Evolutionary conservation across 2,888 invertebrate genomes (phyloP), one percentile per base, ranked within the genome.

Genomic region (Heliconius cydno): DNA sequence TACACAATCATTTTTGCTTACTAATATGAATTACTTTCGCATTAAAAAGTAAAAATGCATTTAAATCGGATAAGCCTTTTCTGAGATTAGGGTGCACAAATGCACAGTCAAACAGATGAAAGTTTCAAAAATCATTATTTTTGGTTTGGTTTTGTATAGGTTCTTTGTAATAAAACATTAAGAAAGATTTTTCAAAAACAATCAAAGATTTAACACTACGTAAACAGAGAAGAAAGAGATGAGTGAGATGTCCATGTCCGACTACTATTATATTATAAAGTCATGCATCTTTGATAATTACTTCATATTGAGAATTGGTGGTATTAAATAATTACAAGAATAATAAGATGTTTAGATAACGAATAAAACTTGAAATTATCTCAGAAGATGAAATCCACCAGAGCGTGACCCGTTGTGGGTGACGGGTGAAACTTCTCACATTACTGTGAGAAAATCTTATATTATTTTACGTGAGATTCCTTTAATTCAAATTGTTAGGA

Each of bases 401-500:
- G 85, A 86, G 84, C 86, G 85, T 82, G 81, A 84, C 86, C 78
- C 79, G 81, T 84, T 83, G 83, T 81, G 85, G 84, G 81, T 81
- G 80, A 79, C 84, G 83, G 82, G 82, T 84, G 83, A 81, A 81
- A 78, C 84, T 84, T 87, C 87, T 87, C 86, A 84, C 82, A 79
- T 88, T 88, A 86, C 87, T 84, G 83, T 87, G 88, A 85, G 88
- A 88, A 87, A 86, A 84, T 84, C 80, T 81, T 80, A 75, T 82
- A 80, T 82, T 79, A 78, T 82, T 82, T 82, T 79, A 83, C 85
- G 82, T 84, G 83, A 83, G 84, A 84, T 77, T 77, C 74, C 80
- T 68, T 79, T 80, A 81, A 77, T 79, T 77, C 30, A 71, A 75
- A 65, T 75, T 60, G 60, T 60, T 60, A 66, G 73, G 76, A 80